These are phyloP conservation scores for Synanthedon formicaeformis DNA, from an alignment of 2,888 invertebrate genomes.

Conservation along the genomic window DNA sequence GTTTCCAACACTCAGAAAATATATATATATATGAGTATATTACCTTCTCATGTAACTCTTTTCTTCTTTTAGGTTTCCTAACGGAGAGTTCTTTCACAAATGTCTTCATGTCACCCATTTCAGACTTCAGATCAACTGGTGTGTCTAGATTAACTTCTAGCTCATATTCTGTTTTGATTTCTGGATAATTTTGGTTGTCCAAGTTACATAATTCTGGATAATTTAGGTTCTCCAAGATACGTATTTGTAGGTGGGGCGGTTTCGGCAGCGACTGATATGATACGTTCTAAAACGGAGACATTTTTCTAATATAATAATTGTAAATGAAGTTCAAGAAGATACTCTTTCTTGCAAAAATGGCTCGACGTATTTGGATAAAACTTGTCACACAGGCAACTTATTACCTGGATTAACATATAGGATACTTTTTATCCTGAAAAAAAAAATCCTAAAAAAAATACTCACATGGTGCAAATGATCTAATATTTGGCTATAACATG, in stretches of 20 bases:
- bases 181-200: neutral
- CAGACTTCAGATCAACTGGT: neutral
- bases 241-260: neutral
- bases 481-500: constrained; percentile 25
- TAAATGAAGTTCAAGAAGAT: too few relatives aligned
- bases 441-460: too few relatives aligned
- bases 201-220: neutral
- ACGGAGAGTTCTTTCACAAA: neutral
- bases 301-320: neutral
- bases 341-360: too few relatives aligned
- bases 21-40: too few relatives aligned
- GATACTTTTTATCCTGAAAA: too few relatives aligned
- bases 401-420: too few relatives aligned
- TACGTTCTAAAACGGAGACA: neutral
- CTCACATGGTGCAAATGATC: constrained; percentile 19
- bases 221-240: neutral
- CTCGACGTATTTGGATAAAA: too few relatives aligned
- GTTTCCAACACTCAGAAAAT: too few relatives aligned
- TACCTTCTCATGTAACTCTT: neutral
- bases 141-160: neutral
- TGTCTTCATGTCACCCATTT: neutral
- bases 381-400: too few relatives aligned
- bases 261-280: neutral
- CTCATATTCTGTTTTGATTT: neutral
- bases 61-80: neutral